These are phyloP conservation scores for Opisthograptis luteolata DNA, from an alignment of 2,888 invertebrate genomes.

Conservation along the genomic window DNA sequence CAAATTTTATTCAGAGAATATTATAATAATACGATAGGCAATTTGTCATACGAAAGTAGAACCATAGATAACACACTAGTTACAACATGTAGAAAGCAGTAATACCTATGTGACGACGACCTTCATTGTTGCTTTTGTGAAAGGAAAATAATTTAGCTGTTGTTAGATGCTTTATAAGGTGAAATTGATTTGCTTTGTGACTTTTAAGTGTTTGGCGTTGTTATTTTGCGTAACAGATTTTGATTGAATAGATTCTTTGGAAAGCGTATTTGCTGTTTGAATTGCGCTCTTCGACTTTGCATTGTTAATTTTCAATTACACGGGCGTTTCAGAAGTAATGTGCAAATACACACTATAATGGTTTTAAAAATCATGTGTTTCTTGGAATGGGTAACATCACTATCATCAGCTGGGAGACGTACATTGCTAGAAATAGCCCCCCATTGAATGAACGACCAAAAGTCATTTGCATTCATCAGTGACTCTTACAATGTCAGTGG, in stretches of 20 bases:
- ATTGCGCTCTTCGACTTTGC: background rate
- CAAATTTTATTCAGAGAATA: slow-evolving; percentile 49
- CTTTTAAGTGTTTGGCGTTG: background rate
- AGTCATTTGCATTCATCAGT: too few relatives aligned
- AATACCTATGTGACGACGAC: slow-evolving; percentile 34
- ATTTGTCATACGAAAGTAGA: slow-evolving; percentile 41
- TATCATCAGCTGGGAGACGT: too few relatives aligned
- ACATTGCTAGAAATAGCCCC: too few relatives aligned
- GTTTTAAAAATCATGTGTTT: too few relatives aligned
- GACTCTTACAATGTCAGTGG: too few relatives aligned
- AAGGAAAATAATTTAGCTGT: slow-evolving; percentile 15
- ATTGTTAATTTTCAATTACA: background rate
- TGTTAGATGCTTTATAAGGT: slow-evolving; percentile 8
- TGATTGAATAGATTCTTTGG: slow-evolving; percentile 1
- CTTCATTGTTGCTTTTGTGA: slow-evolving; percentile 18
- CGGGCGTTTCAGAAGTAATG: too few relatives aligned
- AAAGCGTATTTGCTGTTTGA: background rate
- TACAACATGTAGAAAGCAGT: too few relatives aligned
- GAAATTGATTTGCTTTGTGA: slow-evolving; percentile 19
- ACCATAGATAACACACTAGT: too few relatives aligned
- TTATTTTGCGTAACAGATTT: background rate
- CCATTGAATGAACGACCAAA: too few relatives aligned
- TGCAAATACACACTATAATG: too few relatives aligned
- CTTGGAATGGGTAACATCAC: too few relatives aligned
- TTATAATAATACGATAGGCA: slow-evolving; percentile 37